These are phyloP conservation scores for Thyatira batis DNA, from an alignment of 2,888 invertebrate genomes.

Conservation along the genomic window DNA sequence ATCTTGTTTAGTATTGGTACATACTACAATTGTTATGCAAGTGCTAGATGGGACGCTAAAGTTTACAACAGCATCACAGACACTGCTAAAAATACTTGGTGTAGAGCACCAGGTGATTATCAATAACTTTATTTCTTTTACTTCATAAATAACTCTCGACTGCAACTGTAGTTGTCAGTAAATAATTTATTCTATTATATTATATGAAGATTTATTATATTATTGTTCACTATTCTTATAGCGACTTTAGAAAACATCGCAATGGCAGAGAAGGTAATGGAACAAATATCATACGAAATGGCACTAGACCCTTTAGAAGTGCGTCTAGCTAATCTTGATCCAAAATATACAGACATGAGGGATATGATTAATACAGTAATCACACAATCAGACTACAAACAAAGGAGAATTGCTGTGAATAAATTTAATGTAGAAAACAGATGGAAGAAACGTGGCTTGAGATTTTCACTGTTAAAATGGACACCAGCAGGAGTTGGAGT, in stretches of 20 bases:
- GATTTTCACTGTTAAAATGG: slow-evolving; percentile 83
- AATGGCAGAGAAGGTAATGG: slow-evolving; percentile 83
- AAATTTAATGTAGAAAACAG: slow-evolving; percentile 84
- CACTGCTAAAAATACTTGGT: slow-evolving; percentile 52
- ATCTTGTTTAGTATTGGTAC: slow-evolving; percentile 16
- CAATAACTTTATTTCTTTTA: no score
- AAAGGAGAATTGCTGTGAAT: slow-evolving; percentile 68
- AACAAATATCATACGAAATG: slow-evolving; percentile 80
- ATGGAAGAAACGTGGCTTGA: slow-evolving; percentile 87
- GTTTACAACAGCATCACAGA: slow-evolving; percentile 49
- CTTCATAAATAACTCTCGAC: no score
- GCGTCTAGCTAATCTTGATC: slow-evolving; percentile 74
- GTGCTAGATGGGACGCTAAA: slow-evolving; percentile 41
- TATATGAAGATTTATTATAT: no score
- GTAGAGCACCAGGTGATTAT: slow-evolving; percentile 60
- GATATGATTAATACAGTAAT: slow-evolving; percentile 79
- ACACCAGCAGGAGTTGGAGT: slow-evolving; percentile 53
- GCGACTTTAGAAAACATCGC: slow-evolving; percentile 79
- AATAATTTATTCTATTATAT: no score
- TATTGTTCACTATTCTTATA: no score
- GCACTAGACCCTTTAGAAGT: slow-evolving; percentile 82
- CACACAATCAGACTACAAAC: slow-evolving; percentile 74
- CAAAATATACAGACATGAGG: no score
- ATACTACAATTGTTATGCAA: slow-evolving; percentile 47
- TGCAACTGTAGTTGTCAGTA: no score